Conservation (phyloP, 2,113 vertebrate species). For the Acrocephalus arundinaceus region DNA sequence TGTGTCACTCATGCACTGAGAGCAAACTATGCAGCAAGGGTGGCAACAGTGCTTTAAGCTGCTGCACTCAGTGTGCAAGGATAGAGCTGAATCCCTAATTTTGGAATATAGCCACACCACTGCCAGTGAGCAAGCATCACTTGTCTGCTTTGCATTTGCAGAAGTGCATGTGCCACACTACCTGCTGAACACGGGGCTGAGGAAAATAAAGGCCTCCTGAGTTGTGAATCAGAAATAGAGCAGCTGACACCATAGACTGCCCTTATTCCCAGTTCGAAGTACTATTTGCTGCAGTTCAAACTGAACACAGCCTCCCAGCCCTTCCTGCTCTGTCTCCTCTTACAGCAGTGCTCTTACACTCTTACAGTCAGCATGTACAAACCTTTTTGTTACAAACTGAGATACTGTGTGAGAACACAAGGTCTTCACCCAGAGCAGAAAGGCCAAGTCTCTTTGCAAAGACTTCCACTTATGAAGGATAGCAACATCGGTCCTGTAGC, state of each 20-base stretch:
- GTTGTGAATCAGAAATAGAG: not conserved
- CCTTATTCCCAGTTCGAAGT: not conserved
- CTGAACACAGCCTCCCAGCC: not conserved
- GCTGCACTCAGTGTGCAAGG: not conserved
- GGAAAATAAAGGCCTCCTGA: not conserved
- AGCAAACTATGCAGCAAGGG: not conserved
- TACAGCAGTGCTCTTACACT: not conserved
- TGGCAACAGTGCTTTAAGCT: not conserved
- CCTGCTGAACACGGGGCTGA: not conserved
- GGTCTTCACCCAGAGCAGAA: not conserved
- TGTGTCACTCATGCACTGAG: not conserved
- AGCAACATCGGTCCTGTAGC: not conserved
- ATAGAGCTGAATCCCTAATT: not conserved
- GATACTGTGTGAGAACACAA: not conserved
- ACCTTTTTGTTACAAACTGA: not conserved
- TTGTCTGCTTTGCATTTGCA: not conserved
- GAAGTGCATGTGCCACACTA: fast-evolving
- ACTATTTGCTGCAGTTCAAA: not conserved
- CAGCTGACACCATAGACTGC: not conserved
- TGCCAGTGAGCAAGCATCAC: not conserved
- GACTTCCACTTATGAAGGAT: not conserved
- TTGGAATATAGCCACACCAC: not conserved
- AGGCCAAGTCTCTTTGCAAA: not conserved
- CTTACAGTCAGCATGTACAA: fast-evolving
- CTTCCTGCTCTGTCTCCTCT: not conserved